Base-by-base conservation (phyloP, 2,797 vertebrate species). In the Prunella strophiata region DNA sequence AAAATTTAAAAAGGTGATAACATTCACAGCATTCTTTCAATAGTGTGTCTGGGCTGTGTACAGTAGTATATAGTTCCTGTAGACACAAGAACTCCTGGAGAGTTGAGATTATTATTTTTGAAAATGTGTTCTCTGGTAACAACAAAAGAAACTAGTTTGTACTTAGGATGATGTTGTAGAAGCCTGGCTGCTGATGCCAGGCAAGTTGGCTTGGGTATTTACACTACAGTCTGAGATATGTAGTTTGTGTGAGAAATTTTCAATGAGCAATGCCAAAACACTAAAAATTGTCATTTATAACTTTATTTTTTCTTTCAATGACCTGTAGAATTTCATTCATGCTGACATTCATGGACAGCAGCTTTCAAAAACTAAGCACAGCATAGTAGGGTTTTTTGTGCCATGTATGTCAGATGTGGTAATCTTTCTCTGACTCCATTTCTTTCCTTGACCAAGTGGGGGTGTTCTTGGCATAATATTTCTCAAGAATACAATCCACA, bases 381-480 rank as follows among this genome's bases (percentile, higher is more conserved):
- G 57, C 65, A 25, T 15, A 61, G 21, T 25, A 59, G 20, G 20
- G 3, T 0, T 0, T 48, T 81, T 78, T 57, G 40, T 83, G 62
- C 47, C 32, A 18, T 25, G 1, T 66, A 25, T 70, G 85, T 85
- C 34, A 36, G 40, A 66, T 50, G 32, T 47, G 21, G 5, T 19
- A 29, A 40, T 82, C 26, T 81, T 54, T 25, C 65, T 91, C 32
- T 78, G 34, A 51, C 55, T 91, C 86, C 47, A 79, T 96, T 97
- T 94, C 95, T 85, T 93, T 73, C 42, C 34, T 80, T 96, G 79
- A 40, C 94, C 96, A 96, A 95, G 68, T 95, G 96, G 95, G 89
- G 95, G 96, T 95, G 96, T 92, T 95, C 92, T 97, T 96, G 91
- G 93, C 94, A 96, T 90, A 88, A 85, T 67, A 89, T 94, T 96